phyloP scores from a whole-genome alignment of 1,140 invertebrate species.

The Drosophila kepulauana region DNA sequence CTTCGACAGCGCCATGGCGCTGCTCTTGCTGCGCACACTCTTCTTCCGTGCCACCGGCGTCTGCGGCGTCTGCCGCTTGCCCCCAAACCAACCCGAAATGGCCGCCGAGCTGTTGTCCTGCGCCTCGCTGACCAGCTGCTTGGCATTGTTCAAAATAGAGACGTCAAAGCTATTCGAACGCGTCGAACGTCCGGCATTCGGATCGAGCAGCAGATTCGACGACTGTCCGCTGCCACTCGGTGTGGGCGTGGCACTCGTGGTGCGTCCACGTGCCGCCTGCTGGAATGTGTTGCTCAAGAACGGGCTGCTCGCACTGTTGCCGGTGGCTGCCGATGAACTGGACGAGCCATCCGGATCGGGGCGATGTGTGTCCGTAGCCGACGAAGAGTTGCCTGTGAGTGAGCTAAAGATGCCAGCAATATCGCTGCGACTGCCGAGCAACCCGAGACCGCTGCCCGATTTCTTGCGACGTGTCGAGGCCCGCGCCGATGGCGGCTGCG shows the following conservation, averaged over 20 bases:
- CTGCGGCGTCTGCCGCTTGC: conserved; percentile 90
- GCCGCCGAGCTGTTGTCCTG: conserved; percentile 85
- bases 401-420: conserved; percentile 90
- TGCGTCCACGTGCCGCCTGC: conserved; percentile 71
- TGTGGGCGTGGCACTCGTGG: conserved; percentile 74
- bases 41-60: conserved; percentile 89
- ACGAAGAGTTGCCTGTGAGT: conserved; percentile 87
- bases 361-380: conserved; percentile 91
- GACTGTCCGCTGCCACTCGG: conserved; percentile 60
- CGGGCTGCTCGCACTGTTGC: conserved; percentile 45
- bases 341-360: conserved; percentile 85
- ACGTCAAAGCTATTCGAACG: conserved; percentile 93
- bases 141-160: conserved; percentile 88
- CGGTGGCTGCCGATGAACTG: conserved; percentile 61
- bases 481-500: conserved; percentile 73
- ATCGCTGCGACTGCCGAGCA: conserved; percentile 91
- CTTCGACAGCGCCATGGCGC: conserved; percentile 86
- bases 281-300: conserved; percentile 64
- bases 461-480: conserved; percentile 82
- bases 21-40: conserved; percentile 85
- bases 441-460: conserved; percentile 85
- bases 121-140: conserved; percentile 75
- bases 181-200: conserved; percentile 85
- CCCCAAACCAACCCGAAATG: conserved; percentile 89
- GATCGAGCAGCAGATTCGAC: conserved; percentile 62